Base-by-base conservation (phyloP, 1,140 invertebrate species). In the Aplysia californica region DNA sequence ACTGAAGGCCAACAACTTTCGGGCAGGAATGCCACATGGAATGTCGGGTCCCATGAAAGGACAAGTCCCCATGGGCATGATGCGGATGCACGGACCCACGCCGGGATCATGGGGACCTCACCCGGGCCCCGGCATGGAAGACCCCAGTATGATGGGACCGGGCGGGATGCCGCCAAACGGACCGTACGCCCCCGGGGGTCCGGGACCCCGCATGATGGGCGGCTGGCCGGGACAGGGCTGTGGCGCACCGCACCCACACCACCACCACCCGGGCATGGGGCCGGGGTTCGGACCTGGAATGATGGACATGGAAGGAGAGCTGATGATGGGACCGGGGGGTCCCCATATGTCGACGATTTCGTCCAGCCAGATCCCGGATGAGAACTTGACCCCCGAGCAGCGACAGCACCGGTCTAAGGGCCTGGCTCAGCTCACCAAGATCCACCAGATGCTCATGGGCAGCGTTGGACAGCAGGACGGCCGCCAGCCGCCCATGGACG, bases 301-400 rank as follows among this genome's bases (percentile, higher is more conserved):
- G 83, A 82, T 87, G 80, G 82, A 82, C 31, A 86, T 83, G 36
- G 76, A 77, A 55, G 50, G 79, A 56, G 78, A 80, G 44, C 83
- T 85, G 80, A 83, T 86, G 75, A 77, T 80, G n/a, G 83, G 80
- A 31, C 78, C 80, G 74, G 64, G 77, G 75, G 80, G 59, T 21
- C 66, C 65, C 44, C 77, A 78, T 55, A 84, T 85, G 78, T 65
- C 71, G 64, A 85, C 86, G 77, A 76, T 88, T 58, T 84, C 83
- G 39, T 85, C 87, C 65, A 87, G 82, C 65, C 88, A 88, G 82
- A 87, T 89, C 83, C 96, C 96, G 76, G 96, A 98, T 91, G 97
- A 98, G 91, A 97, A 98, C 90, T 91, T 98, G 79, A 99, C 97
- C 70, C 96, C 97, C 33, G 96, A 98, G 89, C 97, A 99, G 89